These are phyloP conservation scores for Drosophila falleni DNA, from an alignment of 2,888 invertebrate genomes.

Conservation along the genomic window DNA sequence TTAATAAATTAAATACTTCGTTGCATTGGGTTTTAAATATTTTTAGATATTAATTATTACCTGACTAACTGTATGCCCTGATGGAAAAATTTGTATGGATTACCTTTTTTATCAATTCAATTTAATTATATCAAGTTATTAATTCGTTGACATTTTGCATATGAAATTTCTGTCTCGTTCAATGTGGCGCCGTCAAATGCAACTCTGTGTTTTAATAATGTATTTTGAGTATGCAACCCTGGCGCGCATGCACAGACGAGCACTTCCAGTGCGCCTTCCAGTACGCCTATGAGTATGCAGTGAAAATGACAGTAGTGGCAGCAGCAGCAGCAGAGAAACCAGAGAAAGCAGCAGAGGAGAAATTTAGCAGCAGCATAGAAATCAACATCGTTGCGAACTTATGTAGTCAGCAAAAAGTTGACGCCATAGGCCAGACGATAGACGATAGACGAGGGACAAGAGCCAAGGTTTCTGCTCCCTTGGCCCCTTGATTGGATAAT, in stretches of 20 bases:
- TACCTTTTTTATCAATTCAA: too few relatives aligned
- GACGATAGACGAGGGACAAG: conserved; percentile 48
- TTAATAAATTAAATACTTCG: too few relatives aligned
- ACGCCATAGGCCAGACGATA: conserved; percentile 61
- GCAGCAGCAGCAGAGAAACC: conserved; percentile 67
- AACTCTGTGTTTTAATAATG: conserved; percentile 3
- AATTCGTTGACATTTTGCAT: not conserved
- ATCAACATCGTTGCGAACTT: conserved; percentile 67
- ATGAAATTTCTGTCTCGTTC: not conserved
- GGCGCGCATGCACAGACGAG: conserved; percentile 48
- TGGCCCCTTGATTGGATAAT: conserved; percentile 72
- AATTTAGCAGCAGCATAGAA: conserved; percentile 55
- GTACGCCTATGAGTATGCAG: conserved; percentile 75
- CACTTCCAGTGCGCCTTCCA: conserved; percentile 65
- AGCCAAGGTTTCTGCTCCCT: conserved; percentile 74
- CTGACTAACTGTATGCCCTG: not conserved
- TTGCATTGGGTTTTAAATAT: too few relatives aligned
- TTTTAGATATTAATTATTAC: not conserved
- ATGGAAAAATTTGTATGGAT: not conserved
- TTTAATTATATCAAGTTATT: not conserved
- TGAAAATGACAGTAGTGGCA: conserved; percentile 77
- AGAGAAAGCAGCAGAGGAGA: conserved; percentile 46
- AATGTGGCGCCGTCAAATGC: conserved; percentile 10
- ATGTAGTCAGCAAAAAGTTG: conserved; percentile 52
- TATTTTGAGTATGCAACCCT: conserved; percentile 57